phyloP scores from a whole-genome alignment of 2,888 invertebrate genomes.

The Smittia aterrima region DNA sequence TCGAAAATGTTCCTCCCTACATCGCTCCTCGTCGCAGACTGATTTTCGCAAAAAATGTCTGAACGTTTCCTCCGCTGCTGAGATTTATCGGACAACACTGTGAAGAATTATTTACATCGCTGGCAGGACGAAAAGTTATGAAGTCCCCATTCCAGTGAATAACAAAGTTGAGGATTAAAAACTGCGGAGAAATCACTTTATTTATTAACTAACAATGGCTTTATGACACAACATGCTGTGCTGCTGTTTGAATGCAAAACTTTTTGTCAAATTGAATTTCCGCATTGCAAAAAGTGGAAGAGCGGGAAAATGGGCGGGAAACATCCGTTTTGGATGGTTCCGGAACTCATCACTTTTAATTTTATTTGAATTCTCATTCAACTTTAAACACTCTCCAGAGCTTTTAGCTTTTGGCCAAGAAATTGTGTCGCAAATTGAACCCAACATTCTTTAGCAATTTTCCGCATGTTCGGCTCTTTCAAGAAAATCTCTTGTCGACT shows the following conservation, averaged over 20 bases:
- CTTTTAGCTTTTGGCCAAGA: not conserved
- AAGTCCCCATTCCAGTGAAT: not conserved
- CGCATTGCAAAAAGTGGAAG: not conserved
- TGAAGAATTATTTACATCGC: not conserved
- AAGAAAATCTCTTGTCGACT: not conserved
- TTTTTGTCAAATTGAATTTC: constrained; percentile 17
- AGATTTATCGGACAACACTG: constrained; percentile 39
- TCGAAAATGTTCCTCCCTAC: constrained; percentile 27
- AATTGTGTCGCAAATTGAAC: constrained; percentile 32
- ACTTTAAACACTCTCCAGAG: constrained; percentile 7
- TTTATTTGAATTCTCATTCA: constrained; percentile 1
- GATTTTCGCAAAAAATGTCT: constrained; percentile 33
- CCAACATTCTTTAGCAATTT: constrained; percentile 40
- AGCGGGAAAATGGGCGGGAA: not conserved
- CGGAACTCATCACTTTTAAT: constrained; percentile 8
- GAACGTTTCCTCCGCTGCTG: constrained; percentile 30
- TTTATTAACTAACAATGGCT: not conserved
- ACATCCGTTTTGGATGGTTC: not conserved
- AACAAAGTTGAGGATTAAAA: not conserved
- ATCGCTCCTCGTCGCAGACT: constrained; percentile 35
- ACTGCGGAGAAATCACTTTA: not conserved
- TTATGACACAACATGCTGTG: not conserved
- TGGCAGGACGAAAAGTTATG: not conserved
- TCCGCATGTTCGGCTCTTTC: constrained; percentile 36
- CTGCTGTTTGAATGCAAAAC: not conserved